Evolutionary conservation across 2,113 vertebrate species (phyloP), one percentile per base, ranked within the genome.

Genomic region (Callocephalon fimbriatum): DNA sequence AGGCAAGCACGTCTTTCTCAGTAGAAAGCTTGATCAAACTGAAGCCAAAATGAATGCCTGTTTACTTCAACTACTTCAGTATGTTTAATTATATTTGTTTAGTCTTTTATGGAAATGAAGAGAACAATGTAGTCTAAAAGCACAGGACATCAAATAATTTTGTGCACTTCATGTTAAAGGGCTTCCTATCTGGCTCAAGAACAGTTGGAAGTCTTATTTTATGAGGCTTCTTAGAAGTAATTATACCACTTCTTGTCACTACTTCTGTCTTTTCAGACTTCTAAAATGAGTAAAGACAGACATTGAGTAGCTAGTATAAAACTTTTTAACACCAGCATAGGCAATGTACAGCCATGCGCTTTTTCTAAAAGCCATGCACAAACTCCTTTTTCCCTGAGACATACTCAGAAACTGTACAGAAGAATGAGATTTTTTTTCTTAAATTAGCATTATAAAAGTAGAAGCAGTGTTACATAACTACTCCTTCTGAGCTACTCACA

Each of bases 151-250:
- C 86, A 90, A 88, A 88, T 40, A 53, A 50, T 35, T 95, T 22
- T 72, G 35, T 87, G 40, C 77, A 53, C 29, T 87, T 94, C 40
- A 21, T 62, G 68, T 56, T 92, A 83, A 93, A 70, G 58, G 35
- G 66, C 10, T 92, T 79, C 40, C 14, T 92, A 38, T 86, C 88
- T 91, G 88, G 80, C 75, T 96, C 40, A 88, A 86, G 58, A 96
- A 74, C 66, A 94, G 62, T 82, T 38, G 48, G 66, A 90, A 85
- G 40, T 31, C 27, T 79, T 79, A 84, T 56, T 85, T 51, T 31
- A 38, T 29, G 81, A 81, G 8, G 12, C 54, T 85, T 68, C 59
- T 51, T 83, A 58, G 38, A 66, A 89, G 38, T 48, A 93, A 93
- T 92, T 88, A 87, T 95, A 92, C 83, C 26, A 51, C 27, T 89